These are phyloP conservation scores for Ceratina australensis DNA, from an alignment of 1,140 invertebrate species.

Conservation along the genomic window DNA sequence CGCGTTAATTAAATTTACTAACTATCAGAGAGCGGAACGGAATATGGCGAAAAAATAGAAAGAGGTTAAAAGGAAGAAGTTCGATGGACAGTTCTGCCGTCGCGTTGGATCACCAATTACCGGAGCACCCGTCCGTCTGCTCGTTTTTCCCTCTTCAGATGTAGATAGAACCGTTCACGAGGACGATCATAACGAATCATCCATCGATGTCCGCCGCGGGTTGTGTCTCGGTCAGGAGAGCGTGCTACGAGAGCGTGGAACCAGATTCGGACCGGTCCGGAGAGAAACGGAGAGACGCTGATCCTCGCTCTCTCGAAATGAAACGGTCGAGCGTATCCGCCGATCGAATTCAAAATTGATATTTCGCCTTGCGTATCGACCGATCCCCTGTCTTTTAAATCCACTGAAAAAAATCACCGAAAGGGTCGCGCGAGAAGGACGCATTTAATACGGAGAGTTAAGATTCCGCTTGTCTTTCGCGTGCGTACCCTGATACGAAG, in stretches of 20 bases:
- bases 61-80: slow-evolving; percentile 25
- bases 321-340: slow-evolving; percentile 53
- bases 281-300: slow-evolving; percentile 8
- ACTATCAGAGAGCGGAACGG: slow-evolving; percentile 28
- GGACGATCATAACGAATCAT: slow-evolving; percentile 64
- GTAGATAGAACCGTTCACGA: slow-evolving; percentile 53
- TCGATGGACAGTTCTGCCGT: slow-evolving; percentile 42
- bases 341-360: slow-evolving; percentile 66
- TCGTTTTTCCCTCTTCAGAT: slow-evolving; percentile 51
- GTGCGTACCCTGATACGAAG: slow-evolving; percentile 18
- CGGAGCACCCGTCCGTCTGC: slow-evolving; percentile 27
- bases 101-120: slow-evolving; percentile 61
- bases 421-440: slow-evolving; percentile 34
- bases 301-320: slow-evolving; percentile 38
- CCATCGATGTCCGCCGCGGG: slow-evolving; percentile 57
- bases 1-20: slow-evolving; percentile 48
- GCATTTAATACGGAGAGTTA: slow-evolving; percentile 28
- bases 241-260: slow-evolving; percentile 33
- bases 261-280: slow-evolving; percentile 59
- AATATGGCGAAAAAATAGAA: slow-evolving; percentile 24
- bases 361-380: slow-evolving; percentile 50
- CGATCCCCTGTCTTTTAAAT: slow-evolving; percentile 7
- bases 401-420: slow-evolving; percentile 56
- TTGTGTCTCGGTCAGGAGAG: slow-evolving; percentile 13
- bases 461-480: neutral